Evolutionary conservation across 2,888 invertebrate genomes (phyloP), one percentile per base, ranked within the genome.

Genomic region (Agrilus mali): DNA sequence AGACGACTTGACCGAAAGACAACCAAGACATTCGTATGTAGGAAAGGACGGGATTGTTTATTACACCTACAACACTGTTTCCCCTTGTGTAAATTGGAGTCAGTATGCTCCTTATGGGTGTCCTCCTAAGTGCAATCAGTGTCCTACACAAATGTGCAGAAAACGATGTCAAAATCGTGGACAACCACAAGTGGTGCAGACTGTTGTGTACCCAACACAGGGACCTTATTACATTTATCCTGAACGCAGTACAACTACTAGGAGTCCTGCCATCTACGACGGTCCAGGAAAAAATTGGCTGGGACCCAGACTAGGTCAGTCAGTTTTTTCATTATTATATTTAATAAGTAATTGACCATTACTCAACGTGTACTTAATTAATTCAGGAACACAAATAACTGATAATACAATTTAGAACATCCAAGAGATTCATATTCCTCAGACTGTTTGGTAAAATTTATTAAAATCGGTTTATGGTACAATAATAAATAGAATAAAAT

Each of bases 21-120:
- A 44, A n/a, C 52, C 52, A 40, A 43, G 53, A 34, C 51, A 48
- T 40, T 47, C 50, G 7, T 53, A 50, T 37, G 33, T 50, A 22
- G 53, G 51, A 33, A 46, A 44, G 16, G 48, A 49, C 22, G 53
- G 53, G 12, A 43, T 45, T n/a, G 22, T 54, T n/a, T 48, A 44
- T 34, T 54, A 54, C 34, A 42, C 44, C 10, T 53, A 50, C 38
- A 44, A 44, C 33, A 45, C 50, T 14, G 33, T 42, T 10, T 41
- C 42, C 8, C 48, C 46, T n/a, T 53, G 52, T 33, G 48, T 49
- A 34, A 49, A 44, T 32, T 53, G 49, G 45, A 38, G 36, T 7
- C 44, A 46, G 27, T 48, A 48, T 39, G 16, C 37, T 17, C 36
- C 46, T 36, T 48, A 46, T 33, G 42, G 39, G 12, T 48, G 48